phyloP scores from a whole-genome alignment of 2,888 invertebrate species.

The Drosophila sordidula region DNA sequence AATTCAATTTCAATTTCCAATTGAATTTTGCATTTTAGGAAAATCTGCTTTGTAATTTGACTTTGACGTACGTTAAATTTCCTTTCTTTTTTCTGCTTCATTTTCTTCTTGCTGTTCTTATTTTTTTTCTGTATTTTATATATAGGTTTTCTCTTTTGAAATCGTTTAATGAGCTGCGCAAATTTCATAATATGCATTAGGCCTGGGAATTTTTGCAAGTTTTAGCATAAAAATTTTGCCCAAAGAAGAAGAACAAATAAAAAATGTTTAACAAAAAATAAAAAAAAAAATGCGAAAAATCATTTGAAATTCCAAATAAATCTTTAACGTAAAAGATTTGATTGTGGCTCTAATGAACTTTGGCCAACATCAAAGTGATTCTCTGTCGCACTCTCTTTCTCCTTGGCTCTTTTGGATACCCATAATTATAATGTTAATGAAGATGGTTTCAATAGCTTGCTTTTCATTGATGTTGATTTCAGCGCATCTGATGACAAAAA shows the following conservation, averaged over 20 bases:
- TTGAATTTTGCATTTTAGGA: constrained; percentile 63
- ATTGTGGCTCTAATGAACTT: constrained; percentile 49
- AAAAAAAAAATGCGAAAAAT: constrained; percentile 19
- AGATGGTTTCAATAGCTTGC: constrained; percentile 52
- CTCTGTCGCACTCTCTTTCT: not conserved
- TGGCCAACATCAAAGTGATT: constrained; percentile 44
- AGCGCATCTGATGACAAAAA: constrained; percentile 22
- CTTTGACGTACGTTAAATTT: constrained; percentile 46
- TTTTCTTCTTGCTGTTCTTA: not conserved
- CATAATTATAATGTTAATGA: constrained; percentile 43
- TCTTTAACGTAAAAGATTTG: constrained; percentile 23
- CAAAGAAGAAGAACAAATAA: not conserved
- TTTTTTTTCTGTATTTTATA: constrained; percentile 5
- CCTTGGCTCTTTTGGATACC: not conserved
- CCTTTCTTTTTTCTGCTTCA: not conserved
- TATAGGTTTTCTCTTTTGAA: constrained; percentile 58
- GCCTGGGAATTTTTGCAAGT: constrained; percentile 68
- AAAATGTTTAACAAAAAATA: not conserved
- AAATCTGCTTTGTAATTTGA: constrained; percentile 68
- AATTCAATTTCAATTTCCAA: constrained; percentile 72
- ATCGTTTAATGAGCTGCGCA: constrained; percentile 73
- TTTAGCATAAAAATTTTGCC: constrained; percentile 60
- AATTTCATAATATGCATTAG: constrained; percentile 64
- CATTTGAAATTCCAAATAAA: constrained; percentile 1
- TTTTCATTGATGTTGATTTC: constrained; percentile 46